phyloP scores from a whole-genome alignment of 2,113 vertebrate genomes.

The Bolborhynchus lineola region DNA sequence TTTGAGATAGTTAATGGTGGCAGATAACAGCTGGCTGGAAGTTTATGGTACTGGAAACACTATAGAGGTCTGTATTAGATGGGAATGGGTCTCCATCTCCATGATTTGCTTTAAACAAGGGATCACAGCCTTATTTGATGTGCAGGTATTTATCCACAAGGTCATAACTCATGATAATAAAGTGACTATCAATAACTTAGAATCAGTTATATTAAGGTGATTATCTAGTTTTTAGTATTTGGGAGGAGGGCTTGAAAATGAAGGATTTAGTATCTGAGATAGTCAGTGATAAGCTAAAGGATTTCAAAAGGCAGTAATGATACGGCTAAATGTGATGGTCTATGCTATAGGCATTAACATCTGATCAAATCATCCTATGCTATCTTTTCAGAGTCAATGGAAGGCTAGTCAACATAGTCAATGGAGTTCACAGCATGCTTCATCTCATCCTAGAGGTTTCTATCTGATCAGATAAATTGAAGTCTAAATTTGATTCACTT shows the following conservation, averaged over 20 bases:
- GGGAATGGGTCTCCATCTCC: neutral
- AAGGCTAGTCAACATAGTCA: neutral
- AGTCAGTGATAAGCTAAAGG: neutral
- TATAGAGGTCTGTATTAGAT: neutral
- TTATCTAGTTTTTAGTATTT: neutral
- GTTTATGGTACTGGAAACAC: neutral
- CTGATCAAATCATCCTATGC: neutral
- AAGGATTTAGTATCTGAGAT: neutral
- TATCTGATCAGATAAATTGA: neutral
- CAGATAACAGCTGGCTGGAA: neutral
- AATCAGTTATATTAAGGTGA: neutral
- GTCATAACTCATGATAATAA: neutral
- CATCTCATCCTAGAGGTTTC: neutral
- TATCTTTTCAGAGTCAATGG: neutral
- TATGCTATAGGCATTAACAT: neutral
- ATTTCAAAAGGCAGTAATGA: neutral
- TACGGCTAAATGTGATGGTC: neutral
- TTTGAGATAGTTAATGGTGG: neutral
- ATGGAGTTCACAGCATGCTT: neutral
- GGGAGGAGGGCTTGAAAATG: neutral
- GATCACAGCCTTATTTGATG: neutral
- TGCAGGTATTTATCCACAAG: neutral
- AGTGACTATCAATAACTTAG: neutral
- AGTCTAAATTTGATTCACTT: neutral
- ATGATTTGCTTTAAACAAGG: neutral